Evolutionary conservation across 2,797 vertebrate genomes (phyloP), one percentile per base, ranked within the genome.

Genomic region (Orientallactaga sibirica): DNA sequence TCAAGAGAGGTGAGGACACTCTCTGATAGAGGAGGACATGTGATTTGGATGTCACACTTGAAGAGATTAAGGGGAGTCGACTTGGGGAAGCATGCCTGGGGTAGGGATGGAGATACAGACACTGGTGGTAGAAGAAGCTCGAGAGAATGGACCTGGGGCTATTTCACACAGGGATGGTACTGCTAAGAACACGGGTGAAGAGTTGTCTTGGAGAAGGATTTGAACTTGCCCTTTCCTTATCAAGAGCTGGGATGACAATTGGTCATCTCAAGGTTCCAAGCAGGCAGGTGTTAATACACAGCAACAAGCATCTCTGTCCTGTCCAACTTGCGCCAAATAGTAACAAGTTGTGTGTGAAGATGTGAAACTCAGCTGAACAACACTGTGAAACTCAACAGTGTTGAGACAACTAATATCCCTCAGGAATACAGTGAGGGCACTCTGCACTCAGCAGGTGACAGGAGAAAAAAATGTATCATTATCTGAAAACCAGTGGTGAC

Each of bases 21-120:
- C 12, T 33, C 71, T 79, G 64, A 25, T 7, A 9, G 73, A 86
- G 71, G 76, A n/a, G 1, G 2, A 33, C 91, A 86, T 8, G 41
- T 92, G 94, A 2, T 29, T 90, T 93, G 85, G 93, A 91, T 88
- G 55, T 29, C 75, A 83, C 70, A 74, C 37, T 76, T 52, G 20
- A 55, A 33, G 79, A 94, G 89, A 95, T 94, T 96, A 96, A 37
- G 88, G 81, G 48, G 22, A 78, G 74, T 58, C 20, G 33, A 41
- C 52, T 94, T 82, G 82, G 71, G n/a, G 61, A 76, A 79, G 66
- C 75, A 61, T 79, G 62, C 27, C 67, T 0, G 0, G 7, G 71
- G 81, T 22, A 24, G 74, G 58, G 37, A 82, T 84, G 16, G 61
- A 73, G 48, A 79, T n/a, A 25, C 43, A 73, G 61, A 92, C 83